Evolutionary conservation across 2,888 invertebrate genomes (phyloP).

Genomic region (Drosophila nigricruria): DNA sequence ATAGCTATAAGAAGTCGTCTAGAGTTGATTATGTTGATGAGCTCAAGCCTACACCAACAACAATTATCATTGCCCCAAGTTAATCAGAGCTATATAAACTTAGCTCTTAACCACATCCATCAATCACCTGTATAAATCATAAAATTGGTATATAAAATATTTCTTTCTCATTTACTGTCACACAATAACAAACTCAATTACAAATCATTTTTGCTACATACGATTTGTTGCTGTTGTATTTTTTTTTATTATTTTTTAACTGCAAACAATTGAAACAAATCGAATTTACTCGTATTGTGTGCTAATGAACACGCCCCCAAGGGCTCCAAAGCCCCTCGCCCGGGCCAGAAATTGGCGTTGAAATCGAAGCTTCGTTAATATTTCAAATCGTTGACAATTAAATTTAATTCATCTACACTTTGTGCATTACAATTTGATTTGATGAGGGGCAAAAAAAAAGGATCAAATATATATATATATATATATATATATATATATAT

Average conservation of each 20-base stretch:
- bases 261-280: slow-evolving; percentile 53
- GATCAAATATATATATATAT: not conserved
- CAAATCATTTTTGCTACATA: slow-evolving; percentile 24
- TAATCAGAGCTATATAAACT: not conserved
- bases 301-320: slow-evolving; percentile 25
- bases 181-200: slow-evolving; percentile 30
- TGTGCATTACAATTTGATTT: slow-evolving; percentile 39
- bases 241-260: not conserved
- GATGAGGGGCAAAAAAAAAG: slow-evolving; percentile 9
- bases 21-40: not conserved
- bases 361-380: slow-evolving; percentile 56
- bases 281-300: slow-evolving; percentile 55
- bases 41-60: no score
- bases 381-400: slow-evolving; percentile 63
- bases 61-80: no score
- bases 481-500: not conserved
- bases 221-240: slow-evolving; percentile 12
- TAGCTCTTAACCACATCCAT: not conserved
- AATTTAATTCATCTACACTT: slow-evolving; percentile 51
- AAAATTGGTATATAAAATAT: slow-evolving; percentile 10
- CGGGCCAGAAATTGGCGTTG: slow-evolving; percentile 17
- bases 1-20: no score
- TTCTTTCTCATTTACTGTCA: not conserved
- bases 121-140: slow-evolving; percentile 5
- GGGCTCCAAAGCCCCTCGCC: not conserved